Evolutionary conservation across 2,797 vertebrate species (phyloP).

Genomic region (Enteromius radiatus): DNA sequence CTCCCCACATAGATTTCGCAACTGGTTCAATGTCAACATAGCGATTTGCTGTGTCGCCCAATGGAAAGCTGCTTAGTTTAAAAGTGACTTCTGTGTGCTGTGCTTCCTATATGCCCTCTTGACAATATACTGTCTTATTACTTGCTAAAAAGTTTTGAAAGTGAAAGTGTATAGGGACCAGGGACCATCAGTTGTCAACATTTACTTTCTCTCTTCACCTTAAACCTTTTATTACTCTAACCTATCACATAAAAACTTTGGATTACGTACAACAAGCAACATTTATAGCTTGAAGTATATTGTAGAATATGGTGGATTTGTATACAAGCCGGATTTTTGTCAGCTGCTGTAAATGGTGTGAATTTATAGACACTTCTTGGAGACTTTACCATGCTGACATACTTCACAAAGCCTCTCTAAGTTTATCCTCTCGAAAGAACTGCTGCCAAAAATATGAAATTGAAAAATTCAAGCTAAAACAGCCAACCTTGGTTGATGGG

Average conservation of each 20-base stretch:
- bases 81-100: background rate
- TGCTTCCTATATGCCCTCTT: background rate
- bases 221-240: background rate
- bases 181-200: background rate
- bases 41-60: background rate
- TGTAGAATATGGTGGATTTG: background rate
- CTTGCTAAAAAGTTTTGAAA: background rate
- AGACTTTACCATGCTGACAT: background rate
- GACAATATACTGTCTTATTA: background rate
- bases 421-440: background rate
- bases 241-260: background rate
- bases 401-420: conserved; percentile 12
- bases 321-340: too few relatives aligned
- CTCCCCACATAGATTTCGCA: background rate
- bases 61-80: background rate
- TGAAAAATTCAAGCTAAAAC: background rate
- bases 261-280: background rate
- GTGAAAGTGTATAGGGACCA: background rate
- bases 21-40: background rate
- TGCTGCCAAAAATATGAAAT: background rate
- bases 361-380: background rate
- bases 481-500: background rate
- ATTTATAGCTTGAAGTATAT: too few relatives aligned
- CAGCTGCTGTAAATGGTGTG: background rate
- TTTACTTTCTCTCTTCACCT: background rate